A percentile compares a stretch with the other conserved stretches of the same genome.
Evolutionary conservation across 2,888 invertebrate genomes (phyloP).

Genomic region (Drosophila flavopinicola): DNA sequence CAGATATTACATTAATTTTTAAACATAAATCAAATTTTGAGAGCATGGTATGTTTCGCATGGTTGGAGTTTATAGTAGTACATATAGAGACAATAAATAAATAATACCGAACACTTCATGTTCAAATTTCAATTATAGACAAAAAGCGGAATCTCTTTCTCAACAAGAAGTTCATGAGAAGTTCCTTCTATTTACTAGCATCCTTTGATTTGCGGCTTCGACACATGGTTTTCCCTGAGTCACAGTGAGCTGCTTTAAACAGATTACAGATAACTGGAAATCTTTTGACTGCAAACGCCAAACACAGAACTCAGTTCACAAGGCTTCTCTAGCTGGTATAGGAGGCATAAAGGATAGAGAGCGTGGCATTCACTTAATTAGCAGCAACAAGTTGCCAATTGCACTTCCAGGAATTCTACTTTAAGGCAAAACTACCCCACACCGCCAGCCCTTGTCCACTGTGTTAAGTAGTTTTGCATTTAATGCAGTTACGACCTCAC

Average conservation of each 20-base stretch:
- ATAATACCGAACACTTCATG: no score
- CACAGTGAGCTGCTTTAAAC: background rate
- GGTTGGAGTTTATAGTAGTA: no score
- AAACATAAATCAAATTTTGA: no score
- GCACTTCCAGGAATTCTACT: background rate
- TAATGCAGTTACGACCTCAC: slow-evolving; percentile 27
- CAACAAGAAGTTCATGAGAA: no score
- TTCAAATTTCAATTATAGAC: no score
- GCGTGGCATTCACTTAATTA: slow-evolving; percentile 6
- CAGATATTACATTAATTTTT: no score
- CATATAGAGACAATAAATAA: no score
- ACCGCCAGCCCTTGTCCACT: background rate
- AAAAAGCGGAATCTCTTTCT: no score
- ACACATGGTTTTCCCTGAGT: background rate
- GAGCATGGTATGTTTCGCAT: no score
- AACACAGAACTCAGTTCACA: slow-evolving; percentile 2
- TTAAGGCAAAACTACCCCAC: background rate
- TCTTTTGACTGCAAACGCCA: background rate
- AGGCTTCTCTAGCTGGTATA: background rate
- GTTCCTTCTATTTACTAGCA: background rate
- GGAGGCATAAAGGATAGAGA: background rate
- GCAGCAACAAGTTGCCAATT: slow-evolving; percentile 18
- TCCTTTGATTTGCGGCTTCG: no score
- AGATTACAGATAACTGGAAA: background rate
- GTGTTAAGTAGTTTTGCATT: slow-evolving; percentile 34